Conservation (phyloP, 2,888 invertebrate species). For the Cosmia pyralina region DNA sequence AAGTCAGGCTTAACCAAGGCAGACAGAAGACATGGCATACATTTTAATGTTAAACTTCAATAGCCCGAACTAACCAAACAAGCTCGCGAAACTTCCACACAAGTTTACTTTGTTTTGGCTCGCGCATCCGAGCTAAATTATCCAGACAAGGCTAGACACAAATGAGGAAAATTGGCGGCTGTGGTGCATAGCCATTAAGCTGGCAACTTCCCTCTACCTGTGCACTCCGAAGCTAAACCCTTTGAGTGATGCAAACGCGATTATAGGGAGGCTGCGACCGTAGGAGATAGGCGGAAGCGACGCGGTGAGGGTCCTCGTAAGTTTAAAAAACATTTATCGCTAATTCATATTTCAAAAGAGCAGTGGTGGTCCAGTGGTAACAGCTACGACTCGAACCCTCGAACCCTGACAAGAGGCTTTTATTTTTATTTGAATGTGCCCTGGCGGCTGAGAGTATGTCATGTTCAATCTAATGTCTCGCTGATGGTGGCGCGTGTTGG, state of each 20-base stretch:
- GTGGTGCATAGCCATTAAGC: slow-evolving; percentile 50
- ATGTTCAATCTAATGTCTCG: no score
- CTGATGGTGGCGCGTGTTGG: no score
- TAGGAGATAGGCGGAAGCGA: slow-evolving; percentile 7
- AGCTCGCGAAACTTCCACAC: slow-evolving; percentile 21
- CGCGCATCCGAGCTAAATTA: slow-evolving; percentile 25
- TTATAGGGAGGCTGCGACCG: slow-evolving; percentile 12
- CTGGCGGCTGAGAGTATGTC: no score
- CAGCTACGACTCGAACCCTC: no score
- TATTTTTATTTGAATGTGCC: no score
- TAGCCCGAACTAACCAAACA: neutral
- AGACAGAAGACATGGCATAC: neutral
- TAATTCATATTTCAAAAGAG: no score
- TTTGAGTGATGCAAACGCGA: slow-evolving; percentile 57
- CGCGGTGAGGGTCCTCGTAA: neutral
- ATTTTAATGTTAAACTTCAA: neutral
- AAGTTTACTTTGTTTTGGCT: slow-evolving; percentile 45
- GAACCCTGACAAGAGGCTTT: no score
- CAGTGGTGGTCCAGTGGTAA: no score
- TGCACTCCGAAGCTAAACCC: slow-evolving; percentile 38
- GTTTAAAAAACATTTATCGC: no score
- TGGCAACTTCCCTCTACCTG: slow-evolving; percentile 40
- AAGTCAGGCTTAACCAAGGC: neutral
- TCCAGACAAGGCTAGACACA: slow-evolving; percentile 27
- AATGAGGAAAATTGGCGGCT: slow-evolving; percentile 54